A percentile compares a stretch with the other conserved stretches of the same genome.
Evolutionary conservation across 2,797 vertebrate genomes (phyloP).

Genomic region (Macropodus opercularis): DNA sequence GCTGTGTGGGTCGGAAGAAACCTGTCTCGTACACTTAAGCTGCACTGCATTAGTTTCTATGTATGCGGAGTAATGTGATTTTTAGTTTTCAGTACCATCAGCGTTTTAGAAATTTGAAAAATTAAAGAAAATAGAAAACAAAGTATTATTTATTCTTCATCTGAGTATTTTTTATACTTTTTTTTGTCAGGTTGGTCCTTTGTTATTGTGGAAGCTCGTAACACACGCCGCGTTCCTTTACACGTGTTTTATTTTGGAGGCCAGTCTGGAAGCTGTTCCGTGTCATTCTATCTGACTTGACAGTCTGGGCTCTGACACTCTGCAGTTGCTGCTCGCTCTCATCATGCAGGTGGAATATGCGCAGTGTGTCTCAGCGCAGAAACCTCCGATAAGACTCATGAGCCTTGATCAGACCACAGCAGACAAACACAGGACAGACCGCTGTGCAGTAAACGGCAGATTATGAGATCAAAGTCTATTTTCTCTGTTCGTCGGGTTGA

Average conservation of each 20-base stretch:
- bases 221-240: too few relatives aligned
- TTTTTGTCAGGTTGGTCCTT: constrained; percentile 21
- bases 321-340: constrained; percentile 72
- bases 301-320: constrained; percentile 26
- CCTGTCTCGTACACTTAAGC: constrained; percentile 2
- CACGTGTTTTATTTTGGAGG: constrained; percentile 49
- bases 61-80: constrained; percentile 9
- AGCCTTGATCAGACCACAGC: constrained; percentile 12
- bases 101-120: too few relatives aligned
- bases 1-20: neutral
- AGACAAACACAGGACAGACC: neutral
- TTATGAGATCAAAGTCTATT: neutral
- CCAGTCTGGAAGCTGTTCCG: neutral
- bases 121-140: too few relatives aligned
- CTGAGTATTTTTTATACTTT: too few relatives aligned
- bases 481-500: constrained; percentile 3
- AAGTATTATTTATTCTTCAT: too few relatives aligned
- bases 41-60: constrained; percentile 1
- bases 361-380: constrained; percentile 48
- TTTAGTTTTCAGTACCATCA: too few relatives aligned
- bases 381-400: constrained; percentile 23
- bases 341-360: constrained; percentile 84
- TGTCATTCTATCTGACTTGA: neutral
- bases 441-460: neutral
- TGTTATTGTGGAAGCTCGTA: neutral